Conservation (phyloP, 2,888 invertebrate species). For the Ennomos quercinarius region DNA sequence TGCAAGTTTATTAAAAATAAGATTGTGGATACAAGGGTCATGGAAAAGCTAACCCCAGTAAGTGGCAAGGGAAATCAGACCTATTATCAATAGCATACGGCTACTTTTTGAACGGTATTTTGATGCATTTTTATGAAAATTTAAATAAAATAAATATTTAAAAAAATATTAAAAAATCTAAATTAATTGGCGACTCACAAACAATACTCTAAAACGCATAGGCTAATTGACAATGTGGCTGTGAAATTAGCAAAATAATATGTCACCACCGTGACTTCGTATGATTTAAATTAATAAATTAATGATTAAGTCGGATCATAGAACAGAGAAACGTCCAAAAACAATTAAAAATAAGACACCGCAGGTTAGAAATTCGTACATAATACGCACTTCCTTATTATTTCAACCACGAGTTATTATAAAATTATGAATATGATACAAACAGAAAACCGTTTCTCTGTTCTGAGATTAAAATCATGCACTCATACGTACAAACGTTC, state of each 20-base stretch:
- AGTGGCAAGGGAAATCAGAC: conserved; percentile 76
- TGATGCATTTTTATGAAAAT: conserved; percentile 81
- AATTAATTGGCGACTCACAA: conserved; percentile 84
- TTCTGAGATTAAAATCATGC: conserved; percentile 64
- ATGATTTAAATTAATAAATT: conserved; percentile 73
- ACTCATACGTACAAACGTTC: conserved; percentile 76
- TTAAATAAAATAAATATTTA: conserved; percentile 58
- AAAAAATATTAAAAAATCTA: conserved; percentile 59
- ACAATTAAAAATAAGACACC: conserved; percentile 25
- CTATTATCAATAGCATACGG: conserved; percentile 80
- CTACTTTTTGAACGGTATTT: conserved; percentile 84
- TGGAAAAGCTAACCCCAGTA: conserved; percentile 67
- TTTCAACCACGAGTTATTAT: not conserved
- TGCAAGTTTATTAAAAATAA: conserved; percentile 61
- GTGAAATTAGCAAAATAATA: conserved; percentile 85
- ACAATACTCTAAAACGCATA: conserved; percentile 84
- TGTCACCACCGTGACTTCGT: conserved; percentile 64
- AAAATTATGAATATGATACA: too few species aligned
- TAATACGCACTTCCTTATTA: conserved; percentile 9
- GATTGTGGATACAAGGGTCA: conserved; percentile 60
- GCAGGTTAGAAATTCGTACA: not conserved
- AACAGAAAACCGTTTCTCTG: conserved; percentile 49
- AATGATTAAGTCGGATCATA: conserved; percentile 67
- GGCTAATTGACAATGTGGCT: conserved; percentile 85
- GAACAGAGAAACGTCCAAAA: conserved; percentile 54